Conservation (phyloP, 1,140 invertebrate species). For the Tetragnatha versicolor region DNA sequence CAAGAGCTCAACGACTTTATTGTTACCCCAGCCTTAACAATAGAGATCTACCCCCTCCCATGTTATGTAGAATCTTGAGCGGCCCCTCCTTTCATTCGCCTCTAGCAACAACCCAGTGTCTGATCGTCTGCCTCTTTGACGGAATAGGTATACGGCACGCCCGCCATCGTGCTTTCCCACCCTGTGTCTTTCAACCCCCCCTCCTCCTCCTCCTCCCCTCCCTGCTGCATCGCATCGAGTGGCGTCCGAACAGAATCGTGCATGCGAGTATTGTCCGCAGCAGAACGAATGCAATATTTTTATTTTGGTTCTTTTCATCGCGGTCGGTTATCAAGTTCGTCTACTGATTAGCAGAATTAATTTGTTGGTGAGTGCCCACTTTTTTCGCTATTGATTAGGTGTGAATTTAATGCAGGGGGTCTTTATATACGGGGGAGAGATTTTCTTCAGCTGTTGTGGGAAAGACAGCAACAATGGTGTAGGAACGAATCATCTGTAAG, state of each 20-base stretch:
- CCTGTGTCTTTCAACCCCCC: background rate
- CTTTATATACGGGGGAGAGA: too few relatives aligned
- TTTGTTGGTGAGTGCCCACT: too few relatives aligned
- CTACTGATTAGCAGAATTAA: too few relatives aligned
- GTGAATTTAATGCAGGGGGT: too few relatives aligned
- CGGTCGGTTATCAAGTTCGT: background rate
- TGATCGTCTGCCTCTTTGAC: slow-evolving; percentile 24
- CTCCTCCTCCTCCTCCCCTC: background rate
- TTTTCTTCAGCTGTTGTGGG: slow-evolving; percentile 7
- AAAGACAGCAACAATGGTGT: slow-evolving; percentile 7
- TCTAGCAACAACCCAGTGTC: slow-evolving; percentile 15
- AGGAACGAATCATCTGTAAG: background rate
- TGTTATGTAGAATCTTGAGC: background rate
- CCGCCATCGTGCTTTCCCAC: background rate
- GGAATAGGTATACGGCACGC: slow-evolving; percentile 25
- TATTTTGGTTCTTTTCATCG: slow-evolving; percentile 29
- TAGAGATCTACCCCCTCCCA: background rate
- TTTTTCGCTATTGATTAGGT: too few relatives aligned
- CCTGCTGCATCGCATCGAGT: slow-evolving; percentile 10
- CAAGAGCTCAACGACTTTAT: too few relatives aligned
- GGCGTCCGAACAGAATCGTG: slow-evolving; percentile 40
- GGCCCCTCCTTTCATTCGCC: slow-evolving; percentile 1
- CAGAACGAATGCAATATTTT: slow-evolving; percentile 13
- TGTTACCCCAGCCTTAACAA: background rate
- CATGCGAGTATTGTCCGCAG: slow-evolving; percentile 4